phyloP scores from a whole-genome alignment of 2,888 invertebrate species.

The Trissonchulus sp. region DNA sequence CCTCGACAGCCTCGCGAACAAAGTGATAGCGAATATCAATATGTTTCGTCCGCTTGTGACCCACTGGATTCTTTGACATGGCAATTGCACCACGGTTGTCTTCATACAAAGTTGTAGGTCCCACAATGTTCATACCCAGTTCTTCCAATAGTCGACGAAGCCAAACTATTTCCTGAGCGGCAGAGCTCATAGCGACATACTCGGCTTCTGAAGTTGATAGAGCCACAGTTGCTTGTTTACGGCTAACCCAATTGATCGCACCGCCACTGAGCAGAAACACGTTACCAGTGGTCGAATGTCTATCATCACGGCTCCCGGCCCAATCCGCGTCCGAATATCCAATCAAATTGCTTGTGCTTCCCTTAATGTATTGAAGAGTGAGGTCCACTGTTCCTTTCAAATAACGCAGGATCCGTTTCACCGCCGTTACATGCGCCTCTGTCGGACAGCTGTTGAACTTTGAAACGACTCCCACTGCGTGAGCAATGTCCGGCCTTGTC shows the following conservation, averaged over 20 bases:
- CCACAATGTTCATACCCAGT: not conserved
- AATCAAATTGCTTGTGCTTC: not conserved
- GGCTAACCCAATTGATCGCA: conserved; percentile 46
- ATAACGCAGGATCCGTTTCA: conserved; percentile 34
- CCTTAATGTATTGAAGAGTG: not conserved
- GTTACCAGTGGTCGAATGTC: too few species aligned
- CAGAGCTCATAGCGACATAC: conserved; percentile 37
- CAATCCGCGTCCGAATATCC: conserved; percentile 43
- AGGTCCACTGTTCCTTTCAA: conserved; percentile 30
- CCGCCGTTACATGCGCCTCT: conserved; percentile 33
- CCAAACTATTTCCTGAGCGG: conserved; percentile 36
- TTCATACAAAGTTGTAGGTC: not conserved
- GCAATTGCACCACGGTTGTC: conserved; percentile 14
- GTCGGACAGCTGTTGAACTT: conserved; percentile 30
- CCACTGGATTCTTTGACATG: conserved; percentile 6
- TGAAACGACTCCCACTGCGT: too few species aligned
- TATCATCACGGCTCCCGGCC: conserved; percentile 44
- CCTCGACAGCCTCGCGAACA: too few species aligned
- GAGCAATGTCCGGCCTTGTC: conserved; percentile 34
- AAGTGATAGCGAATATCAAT: too few species aligned
- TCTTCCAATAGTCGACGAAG: conserved; percentile 27
- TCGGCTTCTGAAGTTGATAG: too few species aligned
- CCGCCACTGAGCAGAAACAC: too few species aligned
- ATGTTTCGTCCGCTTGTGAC: not conserved
- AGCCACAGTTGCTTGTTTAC: conserved; percentile 47